A percentile compares a stretch with the other conserved stretches of the same genome.
These are phyloP conservation scores for Trypoxylon attenuatum DNA, from an alignment of 2,888 invertebrate species.

Conservation along the genomic window DNA sequence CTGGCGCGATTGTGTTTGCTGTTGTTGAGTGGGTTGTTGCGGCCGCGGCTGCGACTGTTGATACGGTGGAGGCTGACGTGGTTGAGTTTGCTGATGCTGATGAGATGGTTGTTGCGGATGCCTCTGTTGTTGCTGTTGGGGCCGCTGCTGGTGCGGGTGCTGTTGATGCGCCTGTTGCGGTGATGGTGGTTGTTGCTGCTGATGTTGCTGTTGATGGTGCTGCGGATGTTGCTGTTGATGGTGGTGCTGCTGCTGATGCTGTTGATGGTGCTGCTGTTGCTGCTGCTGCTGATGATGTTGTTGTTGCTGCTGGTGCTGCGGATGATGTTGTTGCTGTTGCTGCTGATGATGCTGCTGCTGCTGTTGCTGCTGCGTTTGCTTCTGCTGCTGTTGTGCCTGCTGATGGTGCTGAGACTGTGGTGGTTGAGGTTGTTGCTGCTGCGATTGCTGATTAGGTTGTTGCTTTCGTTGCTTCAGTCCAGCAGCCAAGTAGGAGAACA, in stretches of 20 bases:
- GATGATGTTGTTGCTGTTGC: constrained; percentile 64
- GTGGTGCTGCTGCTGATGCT: constrained; percentile 75
- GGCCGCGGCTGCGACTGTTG: constrained; percentile 58
- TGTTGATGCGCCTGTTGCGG: constrained; percentile 38
- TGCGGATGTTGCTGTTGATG: constrained; percentile 63
- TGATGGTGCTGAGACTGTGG: constrained; percentile 58
- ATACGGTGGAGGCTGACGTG: constrained; percentile 74
- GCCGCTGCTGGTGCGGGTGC: constrained; percentile 48
- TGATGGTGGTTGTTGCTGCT: constrained; percentile 55
- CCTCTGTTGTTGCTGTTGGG: constrained; percentile 75
- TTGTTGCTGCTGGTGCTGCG: constrained; percentile 56
- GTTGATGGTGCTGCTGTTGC: constrained; percentile 63
- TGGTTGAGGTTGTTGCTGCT: constrained; percentile 56
- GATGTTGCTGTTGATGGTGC: constrained; percentile 62
- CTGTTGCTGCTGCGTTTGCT: constrained; percentile 75
- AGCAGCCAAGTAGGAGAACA: constrained; percentile 98
- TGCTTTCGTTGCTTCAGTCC: constrained; percentile 83
- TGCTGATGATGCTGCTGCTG: constrained; percentile 65
- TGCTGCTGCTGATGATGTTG: constrained; percentile 63
- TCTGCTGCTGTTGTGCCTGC: constrained; percentile 45
- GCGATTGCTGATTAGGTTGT: constrained; percentile 57
- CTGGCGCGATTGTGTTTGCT: constrained; percentile 60
- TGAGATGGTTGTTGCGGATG: constrained; percentile 67
- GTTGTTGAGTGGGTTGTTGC: constrained; percentile 58
- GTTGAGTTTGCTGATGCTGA: constrained; percentile 63